Percentiles rank a stretch among this genome's conserved stretches.
Conservation (phyloP, 35 echinoderm and acorn worm genomes). For the Ptychodera flava region DNA sequence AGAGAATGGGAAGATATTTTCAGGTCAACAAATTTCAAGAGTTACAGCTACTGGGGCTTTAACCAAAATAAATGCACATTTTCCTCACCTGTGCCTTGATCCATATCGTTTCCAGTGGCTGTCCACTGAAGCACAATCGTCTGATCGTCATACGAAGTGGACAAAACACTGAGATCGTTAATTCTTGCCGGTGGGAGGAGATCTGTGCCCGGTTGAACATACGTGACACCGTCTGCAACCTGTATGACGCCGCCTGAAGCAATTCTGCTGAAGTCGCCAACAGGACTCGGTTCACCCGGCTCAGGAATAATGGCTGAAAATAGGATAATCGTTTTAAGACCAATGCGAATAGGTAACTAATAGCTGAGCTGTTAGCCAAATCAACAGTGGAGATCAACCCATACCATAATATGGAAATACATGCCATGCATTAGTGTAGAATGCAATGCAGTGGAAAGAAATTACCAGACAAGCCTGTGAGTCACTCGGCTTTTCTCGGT, state of each 20-base stretch:
- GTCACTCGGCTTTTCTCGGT: no score
- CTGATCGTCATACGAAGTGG: slow-evolving; percentile 8
- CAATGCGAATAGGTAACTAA: no score
- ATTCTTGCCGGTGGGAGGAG: slow-evolving; percentile 32
- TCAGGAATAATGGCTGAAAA: neutral
- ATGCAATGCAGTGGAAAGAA: no score
- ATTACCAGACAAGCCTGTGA: no score
- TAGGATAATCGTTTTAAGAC: no score
- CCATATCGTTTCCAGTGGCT: slow-evolving; percentile 40
- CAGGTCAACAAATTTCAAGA: no score
- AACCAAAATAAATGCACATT: neutral
- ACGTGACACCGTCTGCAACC: slow-evolving; percentile 4
- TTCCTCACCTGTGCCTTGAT: slow-evolving; percentile 36
- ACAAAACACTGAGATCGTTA: slow-evolving; percentile 22
- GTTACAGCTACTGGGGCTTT: no score
- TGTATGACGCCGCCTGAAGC: slow-evolving; percentile 27
- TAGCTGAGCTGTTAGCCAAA: no score
- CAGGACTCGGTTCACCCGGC: neutral
- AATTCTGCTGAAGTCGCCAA: slow-evolving; percentile 16
- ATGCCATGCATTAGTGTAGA: no score
- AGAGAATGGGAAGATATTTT: no score
- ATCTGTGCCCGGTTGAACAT: neutral
- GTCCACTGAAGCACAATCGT: slow-evolving; percentile 49
- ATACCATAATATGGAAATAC: no score
- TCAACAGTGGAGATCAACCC: no score